Conservation (phyloP, 2,888 invertebrate species). For the Caenorhabditis doughertyi region DNA sequence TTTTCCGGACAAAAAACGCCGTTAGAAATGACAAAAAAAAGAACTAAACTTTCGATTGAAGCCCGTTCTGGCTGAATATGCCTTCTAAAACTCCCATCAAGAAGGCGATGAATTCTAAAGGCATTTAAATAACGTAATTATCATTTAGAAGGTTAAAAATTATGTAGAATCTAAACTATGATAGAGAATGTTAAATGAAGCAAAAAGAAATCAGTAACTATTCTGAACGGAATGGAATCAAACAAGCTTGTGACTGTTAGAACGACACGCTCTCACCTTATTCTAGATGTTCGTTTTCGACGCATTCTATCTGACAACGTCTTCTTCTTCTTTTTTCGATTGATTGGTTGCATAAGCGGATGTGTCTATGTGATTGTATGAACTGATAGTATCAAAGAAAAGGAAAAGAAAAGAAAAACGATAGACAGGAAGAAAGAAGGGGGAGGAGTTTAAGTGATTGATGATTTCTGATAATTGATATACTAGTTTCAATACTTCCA, state of each 20-base stretch:
- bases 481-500: not conserved
- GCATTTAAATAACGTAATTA: too few relatives aligned
- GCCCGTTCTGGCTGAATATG: not conserved
- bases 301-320: conserved; percentile 17
- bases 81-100: too few relatives aligned
- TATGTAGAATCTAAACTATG: not conserved
- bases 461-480: not conserved
- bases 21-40: not conserved
- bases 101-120: too few relatives aligned
- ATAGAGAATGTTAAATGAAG: not conserved
- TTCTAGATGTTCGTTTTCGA: conserved; percentile 27
- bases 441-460: conserved; percentile 22
- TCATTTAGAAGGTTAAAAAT: too few relatives aligned
- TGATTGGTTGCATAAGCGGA: conserved; percentile 23
- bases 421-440: not conserved
- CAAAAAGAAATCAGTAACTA: not conserved
- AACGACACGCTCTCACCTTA: conserved; percentile 25
- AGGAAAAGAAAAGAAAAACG: conserved; percentile 1
- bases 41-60: too few relatives aligned
- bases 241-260: conserved; percentile 24
- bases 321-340: conserved; percentile 17
- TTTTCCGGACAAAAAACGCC: conserved; percentile 21
- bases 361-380: not conserved
- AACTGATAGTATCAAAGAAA: conserved; percentile 14
- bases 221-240: too few relatives aligned